Evolutionary conservation across 1,140 invertebrate species (phyloP).

Genomic region (Drosophila lini): DNA sequence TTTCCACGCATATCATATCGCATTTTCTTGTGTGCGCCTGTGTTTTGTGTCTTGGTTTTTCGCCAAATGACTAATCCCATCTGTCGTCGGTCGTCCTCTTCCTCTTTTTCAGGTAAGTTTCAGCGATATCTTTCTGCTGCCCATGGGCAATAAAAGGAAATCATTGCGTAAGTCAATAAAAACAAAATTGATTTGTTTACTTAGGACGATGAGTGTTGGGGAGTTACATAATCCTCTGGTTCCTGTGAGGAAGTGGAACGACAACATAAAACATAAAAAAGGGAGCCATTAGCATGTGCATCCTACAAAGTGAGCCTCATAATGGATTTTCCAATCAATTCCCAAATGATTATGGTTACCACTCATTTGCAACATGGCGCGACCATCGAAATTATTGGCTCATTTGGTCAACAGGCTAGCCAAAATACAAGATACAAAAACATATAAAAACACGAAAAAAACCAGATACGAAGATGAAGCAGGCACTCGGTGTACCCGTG

Average conservation of each 20-base stretch:
- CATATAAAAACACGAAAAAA: slow-evolving; percentile 7
- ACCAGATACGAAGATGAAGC: slow-evolving; percentile 20
- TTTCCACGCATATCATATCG: slow-evolving; percentile 65
- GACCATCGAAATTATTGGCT: slow-evolving; percentile 59
- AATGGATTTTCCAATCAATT: slow-evolving; percentile 49
- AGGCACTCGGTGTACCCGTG: slow-evolving; percentile 39
- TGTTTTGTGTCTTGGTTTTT: slow-evolving; percentile 18
- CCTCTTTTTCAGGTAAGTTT: slow-evolving; percentile 66
- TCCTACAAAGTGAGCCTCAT: slow-evolving; percentile 25
- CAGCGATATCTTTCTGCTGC: slow-evolving; percentile 12
- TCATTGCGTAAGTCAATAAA: slow-evolving; percentile 81
- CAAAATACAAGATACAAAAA: slow-evolving; percentile 22
- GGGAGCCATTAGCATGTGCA: slow-evolving; percentile 55
- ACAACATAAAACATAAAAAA: slow-evolving; percentile 10
- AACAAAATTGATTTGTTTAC: slow-evolving; percentile 49
- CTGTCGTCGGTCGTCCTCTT: slow-evolving; percentile 33
- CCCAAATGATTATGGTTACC: slow-evolving; percentile 47
- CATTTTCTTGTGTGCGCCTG: slow-evolving; percentile 16
- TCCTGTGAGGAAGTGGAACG: slow-evolving; percentile 39
- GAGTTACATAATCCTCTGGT: slow-evolving; percentile 33
- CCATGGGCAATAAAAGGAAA: slow-evolving; percentile 53
- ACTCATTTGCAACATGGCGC: slow-evolving; percentile 45
- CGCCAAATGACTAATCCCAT: slow-evolving; percentile 58
- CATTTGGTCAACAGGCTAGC: slow-evolving; percentile 65
- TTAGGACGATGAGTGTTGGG: slow-evolving; percentile 55